phyloP scores from a whole-genome alignment of 1,140 invertebrate species.

The Drosophila malerkotliana region DNA sequence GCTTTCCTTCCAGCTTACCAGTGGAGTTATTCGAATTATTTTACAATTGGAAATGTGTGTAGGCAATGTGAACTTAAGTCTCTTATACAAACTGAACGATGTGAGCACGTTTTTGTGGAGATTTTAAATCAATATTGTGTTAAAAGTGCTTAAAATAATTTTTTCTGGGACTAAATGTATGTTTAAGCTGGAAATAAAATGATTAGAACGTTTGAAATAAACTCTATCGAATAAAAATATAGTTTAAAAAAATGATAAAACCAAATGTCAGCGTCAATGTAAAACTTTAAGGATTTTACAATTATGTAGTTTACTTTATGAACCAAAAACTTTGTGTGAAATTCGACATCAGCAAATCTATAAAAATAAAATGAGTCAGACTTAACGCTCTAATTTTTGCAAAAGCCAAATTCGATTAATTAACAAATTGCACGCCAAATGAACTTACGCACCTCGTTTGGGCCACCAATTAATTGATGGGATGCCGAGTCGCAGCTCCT shows the following conservation, averaged over 20 bases:
- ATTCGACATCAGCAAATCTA: conserved; percentile 1
- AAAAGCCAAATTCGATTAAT: conserved; percentile 59
- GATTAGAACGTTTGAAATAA: too few species aligned
- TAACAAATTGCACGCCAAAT: conserved; percentile 56
- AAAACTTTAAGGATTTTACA: too few species aligned
- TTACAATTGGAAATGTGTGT: background rate
- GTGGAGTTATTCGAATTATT: conserved; percentile 13
- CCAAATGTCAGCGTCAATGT: too few species aligned
- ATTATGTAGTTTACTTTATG: too few species aligned
- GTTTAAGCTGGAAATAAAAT: too few species aligned
- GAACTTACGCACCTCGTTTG: conserved; percentile 66
- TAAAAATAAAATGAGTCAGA: conserved; percentile 18
- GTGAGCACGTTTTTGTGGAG: background rate
- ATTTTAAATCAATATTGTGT: background rate
- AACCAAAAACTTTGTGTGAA: conserved; percentile 8
- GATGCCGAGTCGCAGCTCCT: conserved; percentile 18
- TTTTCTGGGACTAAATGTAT: too few species aligned
- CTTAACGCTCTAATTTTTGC: conserved; percentile 47
- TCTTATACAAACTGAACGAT: background rate
- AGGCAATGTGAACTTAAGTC: background rate
- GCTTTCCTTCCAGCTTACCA: conserved; percentile 29
- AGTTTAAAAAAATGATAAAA: too few species aligned
- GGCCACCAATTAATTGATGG: conserved; percentile 62
- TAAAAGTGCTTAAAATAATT: background rate
- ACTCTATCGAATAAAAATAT: too few species aligned